Conservation (phyloP, 2,797 vertebrate species). For the Huso huso region DNA sequence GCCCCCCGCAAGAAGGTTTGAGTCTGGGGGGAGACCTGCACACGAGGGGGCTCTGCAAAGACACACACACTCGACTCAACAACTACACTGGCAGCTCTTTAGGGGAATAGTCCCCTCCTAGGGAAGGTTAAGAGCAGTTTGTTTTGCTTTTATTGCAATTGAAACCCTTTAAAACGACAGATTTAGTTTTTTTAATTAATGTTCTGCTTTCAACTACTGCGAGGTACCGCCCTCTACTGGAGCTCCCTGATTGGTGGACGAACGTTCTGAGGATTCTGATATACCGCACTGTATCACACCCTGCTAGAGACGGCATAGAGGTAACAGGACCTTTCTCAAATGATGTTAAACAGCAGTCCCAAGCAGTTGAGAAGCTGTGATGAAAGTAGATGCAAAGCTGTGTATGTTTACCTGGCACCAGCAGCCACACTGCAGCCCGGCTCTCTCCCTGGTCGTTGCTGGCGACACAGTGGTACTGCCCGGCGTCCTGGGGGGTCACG, state of each 20-base stretch:
- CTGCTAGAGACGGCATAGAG: too few relatives aligned
- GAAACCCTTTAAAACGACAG: too few relatives aligned
- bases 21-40: conserved; percentile 59
- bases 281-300: too few relatives aligned
- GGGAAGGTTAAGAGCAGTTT: too few relatives aligned
- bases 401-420: conserved; percentile 64
- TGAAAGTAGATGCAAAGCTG: background rate
- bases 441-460: conserved; percentile 56
- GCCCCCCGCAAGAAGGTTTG: conserved; percentile 63
- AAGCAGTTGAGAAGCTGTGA: conserved; percentile 45
- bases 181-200: too few relatives aligned
- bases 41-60: conserved; percentile 67
- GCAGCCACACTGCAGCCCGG: conserved; percentile 66
- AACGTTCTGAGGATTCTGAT: too few relatives aligned
- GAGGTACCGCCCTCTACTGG: too few relatives aligned
- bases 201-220: too few relatives aligned
- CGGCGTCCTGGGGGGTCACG: conserved; percentile 51
- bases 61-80: background rate
- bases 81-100: background rate
- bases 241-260: too few relatives aligned
- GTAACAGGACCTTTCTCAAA: too few relatives aligned
- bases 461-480: conserved; percentile 70
- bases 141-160: too few relatives aligned
- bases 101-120: too few relatives aligned
- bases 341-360: conserved; percentile 12